Evolutionary conservation across 64 coral and sea anemone species (phyloP).

Genomic region (Montipora capricornis): DNA sequence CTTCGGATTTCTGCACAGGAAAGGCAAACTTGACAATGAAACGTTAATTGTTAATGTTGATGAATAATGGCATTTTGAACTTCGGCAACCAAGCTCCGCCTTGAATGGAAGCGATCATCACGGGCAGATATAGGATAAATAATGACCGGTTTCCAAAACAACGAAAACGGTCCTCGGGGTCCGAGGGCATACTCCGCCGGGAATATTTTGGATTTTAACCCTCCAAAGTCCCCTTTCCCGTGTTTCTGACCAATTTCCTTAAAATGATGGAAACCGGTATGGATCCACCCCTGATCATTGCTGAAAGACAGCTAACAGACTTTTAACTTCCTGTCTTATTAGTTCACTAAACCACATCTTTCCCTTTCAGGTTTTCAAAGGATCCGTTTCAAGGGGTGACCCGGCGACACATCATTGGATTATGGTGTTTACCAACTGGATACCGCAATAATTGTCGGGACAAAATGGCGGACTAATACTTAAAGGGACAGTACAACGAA

Average conservation of each 20-base stretch:
- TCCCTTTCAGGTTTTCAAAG: neutral
- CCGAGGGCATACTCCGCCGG: too few species aligned
- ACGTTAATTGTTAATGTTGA: too few species aligned
- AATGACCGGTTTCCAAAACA: too few species aligned
- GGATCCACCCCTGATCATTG: neutral
- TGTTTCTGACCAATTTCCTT: too few species aligned
- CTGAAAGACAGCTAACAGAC: neutral
- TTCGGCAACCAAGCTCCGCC: too few species aligned
- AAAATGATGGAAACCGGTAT: too few species aligned
- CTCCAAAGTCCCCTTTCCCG: too few species aligned
- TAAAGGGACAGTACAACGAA: neutral
- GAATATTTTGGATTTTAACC: too few species aligned
- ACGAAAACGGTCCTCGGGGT: too few species aligned
- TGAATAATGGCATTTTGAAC: too few species aligned
- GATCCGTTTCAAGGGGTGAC: neutral
- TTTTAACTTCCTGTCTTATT: neutral
- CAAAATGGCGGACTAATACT: neutral
- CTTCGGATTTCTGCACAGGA: neutral
- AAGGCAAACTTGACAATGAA: neutral
- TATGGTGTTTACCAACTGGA: neutral
- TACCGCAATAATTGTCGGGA: neutral
- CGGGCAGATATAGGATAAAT: too few species aligned
- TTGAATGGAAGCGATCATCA: too few species aligned
- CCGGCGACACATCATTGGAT: neutral
- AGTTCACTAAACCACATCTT: neutral